A percentile compares a stretch with the other conserved stretches of the same genome.
Conservation (phyloP, 37 sponge, comb jelly and placozoan species). For the Ephydatia muelleri region DNA sequence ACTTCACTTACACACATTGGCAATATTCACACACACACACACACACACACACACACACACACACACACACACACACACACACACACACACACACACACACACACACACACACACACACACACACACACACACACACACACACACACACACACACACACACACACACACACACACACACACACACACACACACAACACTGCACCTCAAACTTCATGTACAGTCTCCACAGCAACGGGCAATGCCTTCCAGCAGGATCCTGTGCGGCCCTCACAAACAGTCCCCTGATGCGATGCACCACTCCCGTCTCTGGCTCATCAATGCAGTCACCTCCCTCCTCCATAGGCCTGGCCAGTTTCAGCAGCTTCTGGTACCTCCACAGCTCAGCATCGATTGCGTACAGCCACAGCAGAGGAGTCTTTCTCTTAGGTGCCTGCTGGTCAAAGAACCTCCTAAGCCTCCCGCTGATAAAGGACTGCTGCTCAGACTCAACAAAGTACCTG, state of each 20-base stretch:
- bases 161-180: slow-evolving; percentile 8
- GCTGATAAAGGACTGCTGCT: slow-evolving; percentile 52
- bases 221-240: slow-evolving; percentile 83
- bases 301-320: slow-evolving; percentile 24
- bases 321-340: slow-evolving; percentile 7
- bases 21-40: not conserved
- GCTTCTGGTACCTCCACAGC: slow-evolving; percentile 25
- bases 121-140: not conserved
- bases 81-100: not conserved
- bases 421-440: slow-evolving; percentile 16
- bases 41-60: not conserved
- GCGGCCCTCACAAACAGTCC: slow-evolving; percentile 58
- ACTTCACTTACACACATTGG: not conserved
- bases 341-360: not conserved
- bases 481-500: slow-evolving; percentile 24
- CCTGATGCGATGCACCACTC: slow-evolving; percentile 58
- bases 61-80: not conserved
- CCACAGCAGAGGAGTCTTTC: slow-evolving; percentile 36
- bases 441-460: slow-evolving; percentile 63
- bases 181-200: too few relatives aligned
- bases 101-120: slow-evolving; percentile 7
- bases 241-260: slow-evolving; percentile 15
- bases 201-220: slow-evolving; percentile 76
- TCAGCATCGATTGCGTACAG: slow-evolving; percentile 56
- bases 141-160: slow-evolving; percentile 4